These are phyloP conservation scores for Marmota monax DNA, from an alignment of 2,113 vertebrate genomes.

Conservation along the genomic window DNA sequence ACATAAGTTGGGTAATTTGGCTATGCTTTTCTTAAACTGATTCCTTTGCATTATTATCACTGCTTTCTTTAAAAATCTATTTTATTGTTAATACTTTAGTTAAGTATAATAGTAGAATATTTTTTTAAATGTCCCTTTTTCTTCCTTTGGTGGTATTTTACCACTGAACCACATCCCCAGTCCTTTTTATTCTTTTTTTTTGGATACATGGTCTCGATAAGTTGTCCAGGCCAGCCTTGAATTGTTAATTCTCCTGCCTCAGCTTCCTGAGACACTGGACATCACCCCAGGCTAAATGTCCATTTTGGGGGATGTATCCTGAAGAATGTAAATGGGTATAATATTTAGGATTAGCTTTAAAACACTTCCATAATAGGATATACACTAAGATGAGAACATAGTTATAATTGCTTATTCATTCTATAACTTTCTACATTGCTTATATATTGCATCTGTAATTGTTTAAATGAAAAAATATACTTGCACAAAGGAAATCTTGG, in stretches of 20 bases:
- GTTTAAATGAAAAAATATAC: conserved; percentile 5
- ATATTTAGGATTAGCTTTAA: not conserved
- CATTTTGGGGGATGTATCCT: not conserved
- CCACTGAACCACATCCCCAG: no score
- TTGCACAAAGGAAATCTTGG: conserved; percentile 24
- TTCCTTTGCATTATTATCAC: not conserved
- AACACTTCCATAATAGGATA: not conserved
- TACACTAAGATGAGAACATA: not conserved
- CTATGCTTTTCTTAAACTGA: not conserved
- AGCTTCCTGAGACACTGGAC: no score
- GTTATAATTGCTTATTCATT: not conserved
- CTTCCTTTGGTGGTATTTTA: no score
- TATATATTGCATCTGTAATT: not conserved
- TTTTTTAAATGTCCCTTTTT: not conserved
- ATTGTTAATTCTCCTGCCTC: no score
- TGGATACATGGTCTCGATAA: no score
- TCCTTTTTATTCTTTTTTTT: no score
- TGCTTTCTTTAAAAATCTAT: not conserved
- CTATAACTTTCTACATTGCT: not conserved
- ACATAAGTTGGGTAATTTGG: not conserved
- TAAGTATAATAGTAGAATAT: not conserved
- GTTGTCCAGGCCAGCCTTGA: no score
- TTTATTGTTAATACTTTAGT: conserved; percentile 34
- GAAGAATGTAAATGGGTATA: not conserved
- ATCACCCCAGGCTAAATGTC: not conserved